Base-by-base conservation (phyloP, 2,888 invertebrate genomes). In the Cephus runcator region DNA sequence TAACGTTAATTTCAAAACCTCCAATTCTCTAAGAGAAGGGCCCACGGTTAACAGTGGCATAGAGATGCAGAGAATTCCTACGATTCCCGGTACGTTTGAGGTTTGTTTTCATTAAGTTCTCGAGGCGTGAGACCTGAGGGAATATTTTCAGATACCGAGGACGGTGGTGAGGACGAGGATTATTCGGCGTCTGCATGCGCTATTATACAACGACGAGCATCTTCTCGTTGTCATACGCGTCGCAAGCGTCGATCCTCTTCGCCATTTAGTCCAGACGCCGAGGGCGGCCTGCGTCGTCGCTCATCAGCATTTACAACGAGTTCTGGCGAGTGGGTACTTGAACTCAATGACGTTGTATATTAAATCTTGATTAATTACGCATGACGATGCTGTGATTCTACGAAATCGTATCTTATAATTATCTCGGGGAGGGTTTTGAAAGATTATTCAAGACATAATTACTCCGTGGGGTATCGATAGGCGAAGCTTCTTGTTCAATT, bases 111-210 rank as follows among this genome's bases (percentile, higher is more conserved):
- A 56, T 23, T 23, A 6, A 9, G 23, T 56, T 56, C 15, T 23
- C 15, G 15, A 56, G 9, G 56, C 9, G 23, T 2, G 9, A 56
- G 9, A 56, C 9, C 56, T 23, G 23, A 23, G 56, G 15, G 23
- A 23, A 15, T 15, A 71, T 71, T 71, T 33, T 30, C 71, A 71
- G 87, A 87, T 73, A 83, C 83, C 77, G 90, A 86, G 34, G 88
- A 94, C 75, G 86, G 75, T 12, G 93, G 92, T 12, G 94, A 94
- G 1, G 96, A 96, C 83, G 96, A 97, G 81, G 97, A 97, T 89
- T 97, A 97, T 90, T 97, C 97, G 0, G 95, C 95, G 12, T 97
- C 97, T 86, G 95, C 97, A 78, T 96, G 95, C 86, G 97, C 96
- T 3, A 97, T 97, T 85, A 94, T 97, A 87, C 96, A 96, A 90